Percentiles rank a stretch among this genome's conserved stretches.
Evolutionary conservation across 1,140 invertebrate genomes (phyloP).

Genomic region (Micrasema longulum): DNA sequence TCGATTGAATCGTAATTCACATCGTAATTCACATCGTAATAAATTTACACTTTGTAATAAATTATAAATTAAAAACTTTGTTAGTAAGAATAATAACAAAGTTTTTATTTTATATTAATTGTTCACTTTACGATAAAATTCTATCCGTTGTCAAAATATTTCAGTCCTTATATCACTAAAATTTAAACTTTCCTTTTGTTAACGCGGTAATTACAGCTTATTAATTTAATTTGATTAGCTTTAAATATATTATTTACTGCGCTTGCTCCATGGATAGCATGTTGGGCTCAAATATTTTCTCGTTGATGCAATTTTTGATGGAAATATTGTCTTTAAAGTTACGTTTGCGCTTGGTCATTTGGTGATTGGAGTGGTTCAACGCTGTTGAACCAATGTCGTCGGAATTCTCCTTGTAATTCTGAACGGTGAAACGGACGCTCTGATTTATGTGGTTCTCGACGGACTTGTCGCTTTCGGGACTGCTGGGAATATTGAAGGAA

Average conservation of each 20-base stretch:
- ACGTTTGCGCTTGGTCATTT: constrained; percentile 26
- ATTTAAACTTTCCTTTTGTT: no score
- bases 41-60: no score
- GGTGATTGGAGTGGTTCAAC: constrained; percentile 26
- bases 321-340: constrained; percentile 7
- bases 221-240: no score
- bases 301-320: constrained; percentile 12
- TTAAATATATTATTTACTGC: neutral
- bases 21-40: no score
- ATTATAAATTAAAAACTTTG: no score
- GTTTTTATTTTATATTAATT: no score
- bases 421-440: neutral
- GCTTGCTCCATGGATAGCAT: constrained; percentile 23
- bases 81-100: no score
- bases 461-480: constrained; percentile 49
- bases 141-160: no score
- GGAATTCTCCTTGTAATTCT: constrained; percentile 22
- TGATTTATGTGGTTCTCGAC: constrained; percentile 39
- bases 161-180: no score
- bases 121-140: no score
- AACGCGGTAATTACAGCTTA: no score
- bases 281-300: constrained; percentile 19
- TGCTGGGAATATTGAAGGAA: constrained; percentile 39
- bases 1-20: no score
- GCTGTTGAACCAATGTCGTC: constrained; percentile 3